phyloP scores from a whole-genome alignment of 1,140 invertebrate species.

The Bilobella aurantiaca region DNA sequence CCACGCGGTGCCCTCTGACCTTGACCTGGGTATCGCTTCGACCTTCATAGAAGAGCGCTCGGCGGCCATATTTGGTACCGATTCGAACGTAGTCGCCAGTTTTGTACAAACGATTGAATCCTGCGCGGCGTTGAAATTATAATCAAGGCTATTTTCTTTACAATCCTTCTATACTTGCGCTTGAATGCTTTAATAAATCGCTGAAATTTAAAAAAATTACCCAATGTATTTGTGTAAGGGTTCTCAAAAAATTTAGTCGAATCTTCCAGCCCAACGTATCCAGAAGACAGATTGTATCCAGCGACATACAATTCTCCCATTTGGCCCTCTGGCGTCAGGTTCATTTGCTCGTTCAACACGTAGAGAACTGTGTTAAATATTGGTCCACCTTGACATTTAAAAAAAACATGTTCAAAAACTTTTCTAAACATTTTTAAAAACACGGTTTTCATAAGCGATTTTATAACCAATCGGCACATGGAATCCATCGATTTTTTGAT shows the following conservation, averaged over 20 bases:
- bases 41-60: slow-evolving; percentile 57
- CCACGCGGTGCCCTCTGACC: slow-evolving; percentile 70
- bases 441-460: too few relatives aligned
- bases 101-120: slow-evolving; percentile 48
- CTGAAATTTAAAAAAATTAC: slow-evolving; percentile 39
- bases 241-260: slow-evolving; percentile 61
- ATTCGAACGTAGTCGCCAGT: slow-evolving; percentile 73
- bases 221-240: slow-evolving; percentile 54
- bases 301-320: slow-evolving; percentile 68
- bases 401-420: neutral
- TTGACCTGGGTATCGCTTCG: slow-evolving; percentile 77
- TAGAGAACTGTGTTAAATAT: slow-evolving; percentile 69
- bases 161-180: neutral
- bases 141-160: neutral
- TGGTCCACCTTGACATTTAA: slow-evolving; percentile 47
- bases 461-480: slow-evolving; percentile 78
- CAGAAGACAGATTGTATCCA: slow-evolving; percentile 62
- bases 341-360: slow-evolving; percentile 58
- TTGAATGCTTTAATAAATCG: neutral
- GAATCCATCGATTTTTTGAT: slow-evolving; percentile 42
- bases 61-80: slow-evolving; percentile 40
- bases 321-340: slow-evolving; percentile 54
- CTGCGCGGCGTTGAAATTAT: slow-evolving; percentile 7
- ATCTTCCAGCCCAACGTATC: slow-evolving; percentile 64
- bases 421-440: too few relatives aligned